phyloP scores from a whole-genome alignment of 2,113 vertebrate genomes.

The Dicentrarchus labrax region DNA sequence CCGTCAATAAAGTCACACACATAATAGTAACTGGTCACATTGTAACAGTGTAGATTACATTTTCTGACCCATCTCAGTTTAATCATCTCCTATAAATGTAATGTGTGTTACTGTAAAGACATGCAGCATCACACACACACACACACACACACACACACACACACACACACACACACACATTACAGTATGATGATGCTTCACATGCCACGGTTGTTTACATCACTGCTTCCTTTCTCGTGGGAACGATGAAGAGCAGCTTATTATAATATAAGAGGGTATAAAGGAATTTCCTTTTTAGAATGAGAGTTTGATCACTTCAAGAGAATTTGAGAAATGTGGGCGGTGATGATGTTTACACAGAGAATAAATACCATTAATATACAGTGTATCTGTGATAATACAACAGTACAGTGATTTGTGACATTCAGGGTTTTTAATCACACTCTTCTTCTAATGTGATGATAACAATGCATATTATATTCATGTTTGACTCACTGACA shows the following conservation, averaged over 20 bases:
- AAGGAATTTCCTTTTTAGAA: constrained; percentile 43
- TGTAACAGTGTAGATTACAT: neutral
- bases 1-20: neutral
- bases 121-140: neutral
- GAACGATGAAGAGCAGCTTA: constrained; percentile 60
- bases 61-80: neutral
- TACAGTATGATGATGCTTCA: constrained; percentile 41
- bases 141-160: neutral
- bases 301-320: constrained; percentile 19
- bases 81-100: neutral
- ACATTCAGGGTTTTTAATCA: neutral
- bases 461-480: neutral
- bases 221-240: constrained; percentile 77
- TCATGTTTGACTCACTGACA: neutral
- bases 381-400: neutral
- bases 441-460: neutral
- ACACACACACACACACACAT: constrained; percentile 2
- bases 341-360: neutral
- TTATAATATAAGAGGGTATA: constrained; percentile 20
- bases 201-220: constrained; percentile 71
- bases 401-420: neutral
- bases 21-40: neutral
- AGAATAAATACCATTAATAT: neutral
- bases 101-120: constrained; percentile 5
- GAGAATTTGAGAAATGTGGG: constrained; percentile 30